Conservation (phyloP, 2,888 invertebrate species). For the Lasioglossum zephyrum region DNA sequence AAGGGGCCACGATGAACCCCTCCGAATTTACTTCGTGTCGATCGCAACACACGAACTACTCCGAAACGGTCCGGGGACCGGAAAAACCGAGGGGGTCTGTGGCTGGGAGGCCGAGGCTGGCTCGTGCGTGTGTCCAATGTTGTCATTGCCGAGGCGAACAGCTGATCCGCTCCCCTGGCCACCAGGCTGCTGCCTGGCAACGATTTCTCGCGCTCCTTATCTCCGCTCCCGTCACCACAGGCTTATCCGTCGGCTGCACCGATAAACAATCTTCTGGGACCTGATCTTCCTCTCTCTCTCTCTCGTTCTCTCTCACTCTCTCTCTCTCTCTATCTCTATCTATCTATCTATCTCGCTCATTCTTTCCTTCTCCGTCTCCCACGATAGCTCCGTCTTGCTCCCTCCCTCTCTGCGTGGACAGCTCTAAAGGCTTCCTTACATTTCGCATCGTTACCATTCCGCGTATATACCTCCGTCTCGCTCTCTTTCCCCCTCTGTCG, state of each 20-base stretch:
- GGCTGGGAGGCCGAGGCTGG: constrained; percentile 42
- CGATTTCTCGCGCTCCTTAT: constrained; percentile 30
- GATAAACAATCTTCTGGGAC: constrained; percentile 16
- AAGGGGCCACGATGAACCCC: neutral
- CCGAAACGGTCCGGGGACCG: neutral
- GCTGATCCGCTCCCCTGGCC: constrained; percentile 79
- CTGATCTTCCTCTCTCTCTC: neutral
- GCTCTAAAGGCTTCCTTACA: constrained; percentile 49
- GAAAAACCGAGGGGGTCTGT: neutral
- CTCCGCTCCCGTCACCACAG: neutral
- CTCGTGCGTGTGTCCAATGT: constrained; percentile 79
- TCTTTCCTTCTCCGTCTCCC: neutral
- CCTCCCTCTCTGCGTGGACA: neutral
- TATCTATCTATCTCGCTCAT: neutral
- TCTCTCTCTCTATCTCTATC: neutral
- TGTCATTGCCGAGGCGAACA: constrained; percentile 82
- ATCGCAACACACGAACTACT: neutral
- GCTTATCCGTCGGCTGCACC: neutral
- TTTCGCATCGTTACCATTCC: constrained; percentile 61
- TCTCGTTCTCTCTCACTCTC: neutral
- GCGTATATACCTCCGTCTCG: constrained; percentile 35
- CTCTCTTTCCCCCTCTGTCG: constrained; percentile 19
- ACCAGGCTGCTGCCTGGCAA: constrained; percentile 62
- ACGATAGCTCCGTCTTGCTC: neutral
- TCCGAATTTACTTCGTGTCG: neutral